These are phyloP conservation scores for Hypotaenidia okinawae DNA, from an alignment of 2,797 vertebrate species.

Conservation along the genomic window DNA sequence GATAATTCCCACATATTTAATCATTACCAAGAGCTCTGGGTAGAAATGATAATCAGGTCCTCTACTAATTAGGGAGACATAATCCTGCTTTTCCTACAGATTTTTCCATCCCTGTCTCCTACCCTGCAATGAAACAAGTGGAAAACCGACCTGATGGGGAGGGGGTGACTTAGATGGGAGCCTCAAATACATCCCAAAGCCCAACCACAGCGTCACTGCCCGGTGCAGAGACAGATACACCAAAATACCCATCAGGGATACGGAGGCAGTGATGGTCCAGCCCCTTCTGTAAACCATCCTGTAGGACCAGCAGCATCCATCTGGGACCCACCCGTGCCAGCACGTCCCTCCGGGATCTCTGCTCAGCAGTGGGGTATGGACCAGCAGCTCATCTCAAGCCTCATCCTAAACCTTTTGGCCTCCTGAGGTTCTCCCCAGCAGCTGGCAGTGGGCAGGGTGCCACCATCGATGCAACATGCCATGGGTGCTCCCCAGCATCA, in stretches of 20 bases:
- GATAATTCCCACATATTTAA: constrained; percentile 41
- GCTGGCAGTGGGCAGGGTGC: neutral
- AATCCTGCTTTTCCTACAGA: constrained; percentile 24
- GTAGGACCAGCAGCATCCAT: neutral
- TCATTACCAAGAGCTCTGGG: constrained; percentile 6
- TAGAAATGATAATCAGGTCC: constrained; percentile 21
- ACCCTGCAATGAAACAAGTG: neutral
- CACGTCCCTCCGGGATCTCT: neutral
- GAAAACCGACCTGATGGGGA: neutral
- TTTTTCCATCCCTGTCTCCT: neutral
- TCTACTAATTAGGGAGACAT: constrained; percentile 31
- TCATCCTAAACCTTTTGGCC: neutral
- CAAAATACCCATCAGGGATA: neutral
- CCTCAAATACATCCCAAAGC: neutral
- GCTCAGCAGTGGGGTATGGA: neutral
- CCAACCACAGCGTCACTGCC: neutral
- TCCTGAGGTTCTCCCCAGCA: rapidly evolving
- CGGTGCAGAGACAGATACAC: rapidly evolving
- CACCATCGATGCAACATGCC: rapidly evolving
- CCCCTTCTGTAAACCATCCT: neutral
- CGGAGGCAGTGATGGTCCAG: rapidly evolving
- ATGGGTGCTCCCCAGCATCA: rapidly evolving
- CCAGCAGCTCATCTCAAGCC: neutral
- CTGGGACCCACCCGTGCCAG: neutral
- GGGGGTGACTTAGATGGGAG: neutral